These are phyloP conservation scores for Serinus canaria DNA, from an alignment of 2,113 vertebrate species.

Conservation along the genomic window DNA sequence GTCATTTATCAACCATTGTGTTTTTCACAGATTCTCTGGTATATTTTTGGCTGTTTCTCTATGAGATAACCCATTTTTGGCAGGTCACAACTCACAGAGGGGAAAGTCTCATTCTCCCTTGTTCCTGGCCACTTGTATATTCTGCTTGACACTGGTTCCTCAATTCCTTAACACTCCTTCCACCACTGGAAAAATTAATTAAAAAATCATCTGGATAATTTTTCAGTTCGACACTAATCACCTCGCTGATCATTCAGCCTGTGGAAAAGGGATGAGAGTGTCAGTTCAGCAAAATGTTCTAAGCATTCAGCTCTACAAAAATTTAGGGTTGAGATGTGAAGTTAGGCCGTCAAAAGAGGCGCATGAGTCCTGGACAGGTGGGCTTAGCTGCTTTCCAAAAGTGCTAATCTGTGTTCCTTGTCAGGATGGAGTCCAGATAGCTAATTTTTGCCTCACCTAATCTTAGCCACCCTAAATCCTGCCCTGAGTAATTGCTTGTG, in stretches of 20 bases:
- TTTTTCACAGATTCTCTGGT: background rate
- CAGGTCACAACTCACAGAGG: background rate
- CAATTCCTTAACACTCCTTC: background rate
- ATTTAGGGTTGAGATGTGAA: background rate
- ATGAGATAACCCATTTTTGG: background rate
- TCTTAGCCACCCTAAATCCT: slow-evolving; percentile 28
- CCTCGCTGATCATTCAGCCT: background rate
- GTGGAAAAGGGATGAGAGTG: background rate
- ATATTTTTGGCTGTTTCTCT: slow-evolving; percentile 6
- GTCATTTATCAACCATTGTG: background rate
- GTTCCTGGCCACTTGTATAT: background rate
- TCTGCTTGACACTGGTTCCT: background rate
- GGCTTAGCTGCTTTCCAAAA: background rate
- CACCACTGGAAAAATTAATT: background rate
- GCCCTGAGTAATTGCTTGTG: slow-evolving; percentile 39
- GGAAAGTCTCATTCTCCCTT: background rate
- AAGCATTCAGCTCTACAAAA: background rate
- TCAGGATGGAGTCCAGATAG: background rate
- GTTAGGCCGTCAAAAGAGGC: background rate
- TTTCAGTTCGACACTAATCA: background rate
- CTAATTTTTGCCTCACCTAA: slow-evolving; percentile 24
- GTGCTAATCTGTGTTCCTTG: background rate
- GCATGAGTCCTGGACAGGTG: background rate
- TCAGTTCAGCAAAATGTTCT: background rate
- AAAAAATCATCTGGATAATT: background rate